A percentile compares a stretch with the other conserved stretches of the same genome.
Conservation (phyloP, 2,888 invertebrate species). For the Tillus elongatus region DNA sequence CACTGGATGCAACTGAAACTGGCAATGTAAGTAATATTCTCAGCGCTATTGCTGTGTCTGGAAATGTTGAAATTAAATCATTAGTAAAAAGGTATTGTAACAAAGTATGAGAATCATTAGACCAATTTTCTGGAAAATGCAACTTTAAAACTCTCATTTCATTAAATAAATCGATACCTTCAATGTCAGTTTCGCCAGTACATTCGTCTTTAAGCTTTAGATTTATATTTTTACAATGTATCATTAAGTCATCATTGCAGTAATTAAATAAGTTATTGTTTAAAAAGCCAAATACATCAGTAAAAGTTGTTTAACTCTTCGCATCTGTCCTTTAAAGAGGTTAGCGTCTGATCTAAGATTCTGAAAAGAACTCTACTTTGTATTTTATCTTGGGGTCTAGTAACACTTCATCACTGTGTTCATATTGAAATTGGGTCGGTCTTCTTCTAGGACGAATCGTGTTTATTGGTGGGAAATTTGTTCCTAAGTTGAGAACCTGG, state of each 20-base stretch:
- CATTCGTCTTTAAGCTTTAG: too few species aligned
- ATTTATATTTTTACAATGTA: too few species aligned
- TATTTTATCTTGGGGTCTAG: constrained; percentile 18
- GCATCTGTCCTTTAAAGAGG: too few species aligned
- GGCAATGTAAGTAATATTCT: constrained; percentile 15
- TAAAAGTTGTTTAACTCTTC: too few species aligned
- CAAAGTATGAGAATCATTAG: constrained; percentile 14
- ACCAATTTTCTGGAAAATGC: constrained; percentile 14
- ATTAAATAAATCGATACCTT: constrained; percentile 16
- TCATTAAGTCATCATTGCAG: too few species aligned
- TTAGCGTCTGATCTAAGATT: too few species aligned
- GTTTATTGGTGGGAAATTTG: too few species aligned
- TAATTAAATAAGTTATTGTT: constrained; percentile 3
- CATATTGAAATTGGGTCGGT: constrained; percentile 17
- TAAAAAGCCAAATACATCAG: too few species aligned
- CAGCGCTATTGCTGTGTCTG: constrained; percentile 16
- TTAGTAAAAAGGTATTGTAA: constrained; percentile 15
- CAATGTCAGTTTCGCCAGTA: constrained; percentile 14
- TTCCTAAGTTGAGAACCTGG: constrained; percentile 16
- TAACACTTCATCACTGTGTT: constrained; percentile 18
- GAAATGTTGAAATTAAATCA: too few species aligned
- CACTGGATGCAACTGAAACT: constrained; percentile 18
- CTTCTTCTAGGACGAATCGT: too few species aligned
- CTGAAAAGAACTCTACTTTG: constrained; percentile 16
- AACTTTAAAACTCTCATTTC: too few species aligned